Percentiles rank a stretch among this genome's conserved stretches.
Conservation (phyloP, 2,113 vertebrate species). For the Alexandromys fortis region DNA sequence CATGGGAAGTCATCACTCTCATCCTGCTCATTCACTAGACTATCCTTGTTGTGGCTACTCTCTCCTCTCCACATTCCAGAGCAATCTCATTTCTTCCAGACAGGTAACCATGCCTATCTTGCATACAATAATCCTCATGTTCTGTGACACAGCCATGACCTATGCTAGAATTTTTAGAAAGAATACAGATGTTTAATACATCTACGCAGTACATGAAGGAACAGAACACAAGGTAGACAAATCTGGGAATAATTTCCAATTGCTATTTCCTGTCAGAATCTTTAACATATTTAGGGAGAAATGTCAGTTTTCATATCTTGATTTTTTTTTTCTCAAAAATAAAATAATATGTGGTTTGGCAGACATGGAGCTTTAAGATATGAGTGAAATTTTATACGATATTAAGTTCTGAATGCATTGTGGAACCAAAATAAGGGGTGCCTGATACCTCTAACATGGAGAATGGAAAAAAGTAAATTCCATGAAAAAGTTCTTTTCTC, state of each 20-base stretch:
- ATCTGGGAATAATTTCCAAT: neutral
- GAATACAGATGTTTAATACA: neutral
- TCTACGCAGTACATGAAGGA: neutral
- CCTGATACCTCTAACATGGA: neutral
- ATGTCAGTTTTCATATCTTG: neutral
- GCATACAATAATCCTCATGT: neutral
- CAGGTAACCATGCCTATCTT: neutral
- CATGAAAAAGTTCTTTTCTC: neutral
- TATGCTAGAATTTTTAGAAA: neutral
- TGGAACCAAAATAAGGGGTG: neutral
- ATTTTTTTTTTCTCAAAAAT: neutral
- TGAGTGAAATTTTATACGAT: neutral
- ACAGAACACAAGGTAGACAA: neutral
- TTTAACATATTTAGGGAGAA: neutral
- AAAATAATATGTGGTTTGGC: neutral
- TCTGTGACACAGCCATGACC: neutral
- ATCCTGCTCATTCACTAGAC: too few relatives aligned
- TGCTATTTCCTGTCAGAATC: neutral
- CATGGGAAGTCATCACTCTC: neutral
- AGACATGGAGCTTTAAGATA: neutral
- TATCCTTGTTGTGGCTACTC: neutral
- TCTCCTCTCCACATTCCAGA: neutral
- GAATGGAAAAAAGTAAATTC: neutral
- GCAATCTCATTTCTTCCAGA: too few relatives aligned
- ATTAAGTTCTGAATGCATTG: neutral